phyloP scores from a whole-genome alignment of 2,113 vertebrate species.

The Porphyrio hochstetteri region DNA sequence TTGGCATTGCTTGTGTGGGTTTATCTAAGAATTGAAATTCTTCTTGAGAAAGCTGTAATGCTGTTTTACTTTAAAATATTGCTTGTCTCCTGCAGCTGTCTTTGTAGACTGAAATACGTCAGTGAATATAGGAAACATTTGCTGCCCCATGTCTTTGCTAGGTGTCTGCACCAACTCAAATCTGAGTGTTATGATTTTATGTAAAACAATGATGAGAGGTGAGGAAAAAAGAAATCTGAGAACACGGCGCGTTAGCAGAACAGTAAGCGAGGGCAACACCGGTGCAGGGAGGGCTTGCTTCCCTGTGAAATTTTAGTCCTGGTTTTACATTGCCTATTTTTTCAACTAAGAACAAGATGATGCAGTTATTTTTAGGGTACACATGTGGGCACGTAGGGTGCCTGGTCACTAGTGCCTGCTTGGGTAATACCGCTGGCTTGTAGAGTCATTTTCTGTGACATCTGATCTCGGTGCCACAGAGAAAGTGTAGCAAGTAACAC shows the following conservation, averaged over 20 bases:
- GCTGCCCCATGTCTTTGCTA: background rate
- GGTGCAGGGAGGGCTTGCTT: background rate
- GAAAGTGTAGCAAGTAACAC: background rate
- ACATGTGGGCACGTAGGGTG: background rate
- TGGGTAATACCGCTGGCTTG: background rate
- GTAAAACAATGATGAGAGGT: background rate
- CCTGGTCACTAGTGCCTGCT: background rate
- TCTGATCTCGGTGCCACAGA: background rate
- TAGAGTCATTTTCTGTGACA: background rate
- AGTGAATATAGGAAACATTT: background rate
- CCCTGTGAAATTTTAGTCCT: background rate
- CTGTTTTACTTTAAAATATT: background rate
- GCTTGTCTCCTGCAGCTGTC: background rate
- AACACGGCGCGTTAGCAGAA: background rate
- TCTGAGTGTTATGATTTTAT: background rate
- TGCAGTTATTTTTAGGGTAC: background rate
- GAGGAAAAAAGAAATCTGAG: background rate
- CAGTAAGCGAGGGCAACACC: background rate
- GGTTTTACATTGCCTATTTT: background rate
- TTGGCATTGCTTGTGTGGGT: background rate
- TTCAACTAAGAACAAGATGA: background rate
- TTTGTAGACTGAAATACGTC: background rate
- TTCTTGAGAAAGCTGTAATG: background rate
- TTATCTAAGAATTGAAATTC: background rate
- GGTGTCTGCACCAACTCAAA: background rate